Evolutionary conservation across 2,888 invertebrate species (phyloP), one percentile per base, ranked within the genome.

Genomic region (Drosophila emarginata): DNA sequence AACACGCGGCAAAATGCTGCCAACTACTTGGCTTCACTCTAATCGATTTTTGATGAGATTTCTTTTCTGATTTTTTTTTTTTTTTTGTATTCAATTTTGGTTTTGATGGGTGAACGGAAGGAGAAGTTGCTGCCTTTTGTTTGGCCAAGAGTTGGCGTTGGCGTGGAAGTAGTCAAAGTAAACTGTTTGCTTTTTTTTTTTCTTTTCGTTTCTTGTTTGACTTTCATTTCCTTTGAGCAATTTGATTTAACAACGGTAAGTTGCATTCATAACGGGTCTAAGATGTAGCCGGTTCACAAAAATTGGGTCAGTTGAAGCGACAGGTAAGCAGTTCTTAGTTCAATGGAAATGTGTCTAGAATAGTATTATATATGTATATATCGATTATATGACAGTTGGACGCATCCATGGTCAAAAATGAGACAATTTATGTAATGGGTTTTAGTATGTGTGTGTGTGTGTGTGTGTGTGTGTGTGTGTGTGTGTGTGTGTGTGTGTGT

Each of bases 21-120:
- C 69, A 45, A 52, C 76, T 67, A 71, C 75, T 67, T 67, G 61
- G 45, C 70, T 62, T 54, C 36, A 53, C 80, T 80, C 84, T 86
- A 83, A 83, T 83, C 83, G 83, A 83, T 83, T 83, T 83, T 80
- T 83, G 87, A 83, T 83, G 83, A 83, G 83, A 83, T 83, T 83
- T 45, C 40, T 45, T 45, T 9, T 45, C 15, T 11, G 9, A 18
- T 45, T 45, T 18, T 18, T 45, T 45, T 21, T 45, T 45, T 45
- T 18, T 18, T 45, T 86, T 82, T 80, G 75, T 76, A 83, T 86
- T 86, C 84, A 86, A 83, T 79, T 86, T 83, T 72, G 86, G 78
- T 73, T 81, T 74, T 82, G 78, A 85, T 81, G 70, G 85, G 82
- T 72, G 70, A 65, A 37, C 18, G 54, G 26, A 23, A 21, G 12